phyloP scores from a whole-genome alignment of 2,113 vertebrate species.

The Athene cunicularia region DNA sequence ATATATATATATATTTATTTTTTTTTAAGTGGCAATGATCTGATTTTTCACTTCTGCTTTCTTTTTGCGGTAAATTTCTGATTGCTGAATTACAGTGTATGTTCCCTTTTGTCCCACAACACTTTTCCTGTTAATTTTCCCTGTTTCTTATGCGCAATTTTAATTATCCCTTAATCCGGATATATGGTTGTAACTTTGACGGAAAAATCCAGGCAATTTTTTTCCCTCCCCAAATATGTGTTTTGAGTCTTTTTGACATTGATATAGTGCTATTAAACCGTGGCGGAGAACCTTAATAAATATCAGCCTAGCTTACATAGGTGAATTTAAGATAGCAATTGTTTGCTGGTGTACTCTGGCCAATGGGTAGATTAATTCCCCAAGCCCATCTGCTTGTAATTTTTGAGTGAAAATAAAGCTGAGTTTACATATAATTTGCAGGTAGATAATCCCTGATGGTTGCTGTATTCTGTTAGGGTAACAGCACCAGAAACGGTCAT shows the following conservation, averaged over 20 bases:
- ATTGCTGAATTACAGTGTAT: neutral
- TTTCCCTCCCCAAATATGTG: neutral
- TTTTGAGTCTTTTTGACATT: neutral
- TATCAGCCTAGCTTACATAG: neutral
- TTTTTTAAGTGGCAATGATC: neutral
- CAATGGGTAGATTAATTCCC: neutral
- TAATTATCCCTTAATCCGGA: neutral
- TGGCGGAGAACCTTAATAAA: neutral
- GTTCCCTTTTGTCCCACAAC: neutral
- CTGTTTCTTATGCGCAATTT: neutral
- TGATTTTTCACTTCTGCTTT: neutral
- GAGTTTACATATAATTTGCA: neutral
- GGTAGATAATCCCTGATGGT: neutral
- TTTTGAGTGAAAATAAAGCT: neutral
- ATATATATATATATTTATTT: no score
- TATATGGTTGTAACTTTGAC: neutral
- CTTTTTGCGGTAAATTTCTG: neutral
- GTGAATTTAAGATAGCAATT: neutral
- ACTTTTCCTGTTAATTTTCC: neutral
- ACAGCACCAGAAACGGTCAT: neutral
- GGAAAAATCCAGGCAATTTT: neutral
- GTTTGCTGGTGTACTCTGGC: neutral
- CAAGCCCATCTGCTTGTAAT: neutral
- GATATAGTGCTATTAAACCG: neutral
- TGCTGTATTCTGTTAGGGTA: neutral